Percentiles rank a stretch among this genome's conserved stretches.
Evolutionary conservation across 1,140 invertebrate species (phyloP).

Genomic region (Drosophila insularis): DNA sequence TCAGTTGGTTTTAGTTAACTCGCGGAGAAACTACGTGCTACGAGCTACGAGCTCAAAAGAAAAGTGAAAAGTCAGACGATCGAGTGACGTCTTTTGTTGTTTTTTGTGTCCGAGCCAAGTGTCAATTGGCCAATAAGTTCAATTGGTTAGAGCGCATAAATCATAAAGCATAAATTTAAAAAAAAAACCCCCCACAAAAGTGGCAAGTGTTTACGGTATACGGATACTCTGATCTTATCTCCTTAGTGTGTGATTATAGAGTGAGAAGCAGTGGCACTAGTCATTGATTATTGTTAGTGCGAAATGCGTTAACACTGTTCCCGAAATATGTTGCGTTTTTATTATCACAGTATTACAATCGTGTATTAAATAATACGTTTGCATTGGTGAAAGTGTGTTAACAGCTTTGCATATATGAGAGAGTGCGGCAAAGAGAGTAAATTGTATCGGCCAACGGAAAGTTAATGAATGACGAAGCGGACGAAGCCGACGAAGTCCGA

Average conservation of each 20-base stretch:
- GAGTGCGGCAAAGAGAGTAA: constrained; percentile 43
- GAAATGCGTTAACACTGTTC: background rate
- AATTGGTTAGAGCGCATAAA: constrained; percentile 9
- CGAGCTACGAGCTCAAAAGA: constrained; percentile 17
- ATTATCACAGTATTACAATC: constrained; percentile 40
- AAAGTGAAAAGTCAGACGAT: constrained; percentile 43
- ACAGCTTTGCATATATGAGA: constrained; percentile 55
- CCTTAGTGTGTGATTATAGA: background rate
- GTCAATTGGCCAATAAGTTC: constrained; percentile 26
- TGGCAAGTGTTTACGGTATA: constrained; percentile 10
- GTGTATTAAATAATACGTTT: constrained; percentile 64
- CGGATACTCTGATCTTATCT: background rate
- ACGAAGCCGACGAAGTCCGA: background rate
- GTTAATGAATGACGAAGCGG: constrained; percentile 4
- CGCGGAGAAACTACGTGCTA: constrained; percentile 46
- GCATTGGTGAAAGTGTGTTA: constrained; percentile 74
- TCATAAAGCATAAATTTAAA: constrained; percentile 3
- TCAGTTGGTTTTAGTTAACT: constrained; percentile 42
- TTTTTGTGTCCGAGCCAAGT: constrained; percentile 23
- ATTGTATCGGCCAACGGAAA: constrained; percentile 16
- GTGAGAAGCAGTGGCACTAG: background rate
- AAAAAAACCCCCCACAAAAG: background rate
- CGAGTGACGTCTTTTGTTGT: background rate
- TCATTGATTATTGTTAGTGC: background rate
- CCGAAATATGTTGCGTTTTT: constrained; percentile 43